phyloP scores from a whole-genome alignment of 2,113 vertebrate species.

The Scolopax mira region DNA sequence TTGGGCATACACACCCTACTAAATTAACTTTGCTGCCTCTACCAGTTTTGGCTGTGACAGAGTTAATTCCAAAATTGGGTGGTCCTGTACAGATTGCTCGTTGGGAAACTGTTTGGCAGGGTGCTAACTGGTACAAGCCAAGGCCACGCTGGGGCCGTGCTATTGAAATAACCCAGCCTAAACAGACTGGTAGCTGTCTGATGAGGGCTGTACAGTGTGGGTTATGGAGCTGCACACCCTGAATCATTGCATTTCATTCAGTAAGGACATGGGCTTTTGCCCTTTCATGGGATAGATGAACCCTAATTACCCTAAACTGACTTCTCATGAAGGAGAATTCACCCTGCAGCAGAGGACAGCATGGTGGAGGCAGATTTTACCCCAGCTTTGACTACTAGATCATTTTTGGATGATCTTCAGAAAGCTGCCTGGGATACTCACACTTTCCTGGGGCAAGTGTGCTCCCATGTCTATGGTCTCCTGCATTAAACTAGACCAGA shows the following conservation, averaged over 20 bases:
- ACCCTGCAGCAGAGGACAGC: background rate
- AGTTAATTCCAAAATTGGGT: background rate
- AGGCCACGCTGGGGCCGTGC: background rate
- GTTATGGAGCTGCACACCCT: background rate
- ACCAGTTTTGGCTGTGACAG: background rate
- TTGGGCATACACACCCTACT: background rate
- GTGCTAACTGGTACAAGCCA: background rate
- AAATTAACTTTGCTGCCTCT: background rate
- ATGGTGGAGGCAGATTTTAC: background rate
- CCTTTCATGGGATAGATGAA: background rate
- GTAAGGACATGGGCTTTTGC: rapidly evolving
- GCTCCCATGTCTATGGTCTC: background rate
- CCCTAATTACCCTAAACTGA: background rate
- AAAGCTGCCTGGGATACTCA: background rate
- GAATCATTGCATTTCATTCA: background rate
- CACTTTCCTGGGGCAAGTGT: background rate
- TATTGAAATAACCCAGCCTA: background rate
- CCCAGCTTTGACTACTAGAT: background rate
- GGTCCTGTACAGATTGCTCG: background rate
- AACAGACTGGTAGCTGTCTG: background rate
- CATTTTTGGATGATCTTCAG: background rate
- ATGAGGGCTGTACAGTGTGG: background rate
- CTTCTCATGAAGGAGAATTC: background rate
- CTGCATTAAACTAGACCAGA: background rate
- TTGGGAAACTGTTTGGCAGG: background rate